Evolutionary conservation across 2,113 vertebrate species (phyloP).

Genomic region (Bathybates hornii): DNA sequence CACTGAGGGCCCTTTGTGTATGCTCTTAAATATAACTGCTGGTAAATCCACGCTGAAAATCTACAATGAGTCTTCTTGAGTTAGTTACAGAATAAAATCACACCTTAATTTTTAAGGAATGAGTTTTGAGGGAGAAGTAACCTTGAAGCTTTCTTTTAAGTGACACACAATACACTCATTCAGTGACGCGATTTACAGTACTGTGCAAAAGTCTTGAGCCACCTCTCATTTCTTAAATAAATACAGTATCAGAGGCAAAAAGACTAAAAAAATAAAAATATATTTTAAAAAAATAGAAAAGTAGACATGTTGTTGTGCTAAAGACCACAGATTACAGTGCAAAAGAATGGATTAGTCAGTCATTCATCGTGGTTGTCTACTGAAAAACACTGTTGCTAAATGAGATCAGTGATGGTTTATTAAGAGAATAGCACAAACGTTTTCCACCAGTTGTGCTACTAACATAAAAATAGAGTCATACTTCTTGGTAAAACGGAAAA

Average conservation of each 20-base stretch:
- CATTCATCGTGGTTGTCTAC: not conserved
- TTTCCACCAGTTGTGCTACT: not conserved
- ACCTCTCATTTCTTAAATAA: not conserved
- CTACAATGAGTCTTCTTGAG: not conserved
- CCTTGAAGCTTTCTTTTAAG: not conserved
- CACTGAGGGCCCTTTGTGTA: not conserved
- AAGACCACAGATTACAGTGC: not conserved
- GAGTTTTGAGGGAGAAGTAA: not conserved
- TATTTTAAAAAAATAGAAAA: not conserved
- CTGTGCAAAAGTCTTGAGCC: not conserved
- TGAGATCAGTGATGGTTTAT: not conserved
- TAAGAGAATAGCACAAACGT: not conserved
- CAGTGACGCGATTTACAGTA: not conserved
- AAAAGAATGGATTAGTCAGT: not conserved
- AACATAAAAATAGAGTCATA: not conserved
- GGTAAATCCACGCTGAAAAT: not conserved
- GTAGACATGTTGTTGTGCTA: not conserved
- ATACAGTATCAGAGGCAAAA: not conserved
- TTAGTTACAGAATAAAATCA: not conserved
- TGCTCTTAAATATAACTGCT: not conserved
- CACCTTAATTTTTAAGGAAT: not conserved
- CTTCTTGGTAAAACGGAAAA: not conserved
- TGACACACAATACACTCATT: not conserved
- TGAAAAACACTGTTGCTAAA: not conserved
- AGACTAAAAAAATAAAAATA: not conserved